Evolutionary conservation across 2,797 vertebrate genomes (phyloP), one percentile per base, ranked within the genome.

Genomic region (Rallus crepitans): DNA sequence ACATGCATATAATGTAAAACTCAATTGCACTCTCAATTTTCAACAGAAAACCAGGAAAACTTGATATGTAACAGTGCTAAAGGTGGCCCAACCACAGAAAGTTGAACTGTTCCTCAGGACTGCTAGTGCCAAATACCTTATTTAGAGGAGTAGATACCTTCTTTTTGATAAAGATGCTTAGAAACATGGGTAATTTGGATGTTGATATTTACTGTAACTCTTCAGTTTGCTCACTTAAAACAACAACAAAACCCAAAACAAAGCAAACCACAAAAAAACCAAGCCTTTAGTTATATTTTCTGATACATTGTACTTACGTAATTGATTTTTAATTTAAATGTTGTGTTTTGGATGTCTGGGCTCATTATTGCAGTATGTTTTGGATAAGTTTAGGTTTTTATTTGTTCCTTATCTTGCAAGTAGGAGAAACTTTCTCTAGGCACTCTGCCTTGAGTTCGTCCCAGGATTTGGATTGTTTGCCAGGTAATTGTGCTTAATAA

Each of bases 401-500:
- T 56, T 80, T 92, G 24, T 10, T 23, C 24, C 13, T 30, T 52
- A 3, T 24, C 37, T 87, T 79, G 31, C 2, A 20, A 76, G 18
- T 69, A 63, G 30, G n/a, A 73, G 42, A 77, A 19, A 40, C 33
- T n/a, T 66, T 61, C n/a, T 56, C 18, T 73, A 11, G 60, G 55
- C 9, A n/a, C n/a, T 85, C 61, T 4, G 11, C 59, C 39, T 50
- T 45, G 30, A 63, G 25, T 89, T 91, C 71, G 89, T 70, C 83
- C 40, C 45, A 57, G 27, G 40, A 57, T 83, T 95, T 82, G 69
- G 52, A 24, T 79, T 84, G 42, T 21, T 64, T 83, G 65, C 50
- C 64, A 53, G 31, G 72, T 93, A 81, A 71, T 35, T 65, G 37
- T 76, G 83, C 24, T 84, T 87, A 91, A 72, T 88, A 90, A 90